Conservation (phyloP, 2,797 vertebrate species). For the Ctenochaetus hawaiiensis region DNA sequence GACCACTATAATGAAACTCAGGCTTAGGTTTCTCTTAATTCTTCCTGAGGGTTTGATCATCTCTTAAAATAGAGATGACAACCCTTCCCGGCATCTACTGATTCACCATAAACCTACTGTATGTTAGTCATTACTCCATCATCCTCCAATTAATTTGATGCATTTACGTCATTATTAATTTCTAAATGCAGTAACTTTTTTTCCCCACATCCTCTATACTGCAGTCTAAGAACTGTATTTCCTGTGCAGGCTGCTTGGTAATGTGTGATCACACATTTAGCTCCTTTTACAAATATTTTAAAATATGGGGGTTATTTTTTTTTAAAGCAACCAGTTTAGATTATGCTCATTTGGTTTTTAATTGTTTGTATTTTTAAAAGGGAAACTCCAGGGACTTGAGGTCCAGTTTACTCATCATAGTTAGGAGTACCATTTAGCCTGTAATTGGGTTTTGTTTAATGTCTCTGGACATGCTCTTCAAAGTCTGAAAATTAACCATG, state of each 20-base stretch:
- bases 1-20: background rate
- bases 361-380: background rate
- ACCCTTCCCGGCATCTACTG: conserved; percentile 14
- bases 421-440: no score
- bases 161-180: conserved; percentile 28
- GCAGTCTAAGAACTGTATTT: background rate
- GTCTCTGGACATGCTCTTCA: no score
- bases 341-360: background rate
- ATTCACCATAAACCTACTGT: conserved; percentile 17
- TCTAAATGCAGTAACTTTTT: conserved; percentile 13
- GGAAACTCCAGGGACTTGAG: background rate
- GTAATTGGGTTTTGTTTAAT: no score
- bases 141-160: conserved; percentile 29
- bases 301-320: no score
- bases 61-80: background rate
- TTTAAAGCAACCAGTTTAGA: no score
- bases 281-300: background rate
- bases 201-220: background rate
- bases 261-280: background rate
- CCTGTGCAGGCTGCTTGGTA: background rate
- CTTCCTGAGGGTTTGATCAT: conserved; percentile 1
- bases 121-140: conserved; percentile 7
- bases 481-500: no score
- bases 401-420: background rate
- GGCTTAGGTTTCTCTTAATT: background rate